Base-by-base conservation (phyloP, 2,113 vertebrate genomes). In the Spheniscus mendiculus region DNA sequence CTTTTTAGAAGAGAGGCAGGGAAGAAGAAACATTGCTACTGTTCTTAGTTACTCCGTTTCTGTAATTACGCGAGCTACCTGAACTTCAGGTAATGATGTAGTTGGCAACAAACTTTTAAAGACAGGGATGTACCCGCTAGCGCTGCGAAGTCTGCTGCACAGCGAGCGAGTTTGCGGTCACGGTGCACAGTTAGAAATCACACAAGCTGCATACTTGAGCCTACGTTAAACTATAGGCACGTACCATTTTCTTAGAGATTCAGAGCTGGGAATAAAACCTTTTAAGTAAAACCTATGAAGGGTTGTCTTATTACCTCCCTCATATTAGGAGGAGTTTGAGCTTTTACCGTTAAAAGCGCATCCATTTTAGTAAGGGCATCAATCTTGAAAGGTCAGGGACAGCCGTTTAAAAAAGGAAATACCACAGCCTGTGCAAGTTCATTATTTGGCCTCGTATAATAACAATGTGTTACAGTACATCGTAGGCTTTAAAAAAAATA, bases 141-240 rank as follows among this genome's bases (percentile, higher is more conserved):
- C 3, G 65, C 87, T 62, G 76, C 74, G 34, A 7, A 17, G 58
- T 2, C 71, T 42, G 50, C 89, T 45, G 78, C 4, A 4, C 1
- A 4, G 0, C 0, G 0, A 47, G 40, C 0, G 18, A 26, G 53
- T 10, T 8, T 15, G 47, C 65, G 23, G 20, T 9, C 34, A 2
- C 0, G 0, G 47, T 8, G 30, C 81, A 4, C 22, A 10, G 32
- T 10, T 4, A 34, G 49, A 18, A 81, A 4, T 21, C 32, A 19
- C 45, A n/a, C 9, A 2, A 25, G 72, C 83, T 42, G 88, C 59
- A 4, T 3, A 1, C 25, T 1, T 7, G 10, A 18, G 67, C 66
- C 81, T 42, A 3, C 0, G 0, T 2, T 20, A 25, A 56, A 21
- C 69, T 65, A 19, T 1, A 73, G 56, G 56, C 34, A 70, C 44